Base-by-base conservation (phyloP, 2,888 invertebrate species). In the Drosophila picticornis region DNA sequence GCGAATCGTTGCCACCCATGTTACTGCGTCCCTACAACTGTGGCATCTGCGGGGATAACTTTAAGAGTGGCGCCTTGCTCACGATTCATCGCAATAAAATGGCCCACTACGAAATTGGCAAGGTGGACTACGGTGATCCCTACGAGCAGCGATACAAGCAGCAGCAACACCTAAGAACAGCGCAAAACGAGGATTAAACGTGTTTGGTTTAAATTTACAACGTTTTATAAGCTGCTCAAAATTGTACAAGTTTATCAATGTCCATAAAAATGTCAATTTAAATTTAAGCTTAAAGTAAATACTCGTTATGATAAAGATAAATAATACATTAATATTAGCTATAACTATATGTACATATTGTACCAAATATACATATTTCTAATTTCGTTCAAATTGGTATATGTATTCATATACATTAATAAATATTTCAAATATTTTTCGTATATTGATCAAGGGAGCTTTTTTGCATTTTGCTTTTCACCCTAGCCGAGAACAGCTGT, bases 11-110 rank as follows among this genome's bases (percentile, higher is more conserved):
- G 10, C 19, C 50, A 22, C 1, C 62, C 0, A 11, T 46, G 4
- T 46, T 52, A 22, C 9, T 67, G 38, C 63, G 55, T 2, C 78
- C 76, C 11, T 83, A 85, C 61, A 84, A 62, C 7, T 84, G 87
- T 25, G 82, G 82, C 2, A 75, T 86, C 4, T 84, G 84, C 29
- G 77, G 73, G 0, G 62, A 71, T 31, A 67, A 43, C 16, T 84
- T 86, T 27, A 86, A 84, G 31, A 84, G 80, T 32, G 84, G 84
- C 4, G 87, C 84, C 7, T 64, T 81, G 0, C 75, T 84, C 25
- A 84, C 84, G 29, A 74, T 83, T 25, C 84, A 86, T 71, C 87
- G 84, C 5, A 84, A 84, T n/a, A 84, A 84, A 32, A 75, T 84
- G 82, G 43, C 68, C 0, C 84, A 84, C 25, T 86, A 84, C 27